Evolutionary conservation across 2,888 invertebrate species (phyloP).

Genomic region (Dichetophora obliterata): DNA sequence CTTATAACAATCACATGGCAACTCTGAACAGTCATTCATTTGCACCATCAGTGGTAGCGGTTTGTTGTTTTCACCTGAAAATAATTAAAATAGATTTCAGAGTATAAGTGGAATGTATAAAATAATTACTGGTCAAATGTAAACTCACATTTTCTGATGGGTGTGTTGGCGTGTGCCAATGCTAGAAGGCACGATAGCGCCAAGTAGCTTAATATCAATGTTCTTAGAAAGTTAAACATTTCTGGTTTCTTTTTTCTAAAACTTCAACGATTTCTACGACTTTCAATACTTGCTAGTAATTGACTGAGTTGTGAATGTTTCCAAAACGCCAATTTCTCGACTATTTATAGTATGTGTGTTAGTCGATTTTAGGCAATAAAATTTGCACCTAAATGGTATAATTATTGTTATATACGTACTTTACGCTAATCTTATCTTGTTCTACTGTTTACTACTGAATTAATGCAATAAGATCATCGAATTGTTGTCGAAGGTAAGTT

Average conservation of each 20-base stretch:
- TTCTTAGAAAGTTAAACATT: neutral
- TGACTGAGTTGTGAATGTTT: neutral
- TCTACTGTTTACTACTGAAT: too few relatives aligned
- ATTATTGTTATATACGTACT: too few relatives aligned
- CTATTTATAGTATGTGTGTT: neutral
- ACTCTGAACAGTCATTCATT: constrained; percentile 55
- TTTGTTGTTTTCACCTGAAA: constrained; percentile 52
- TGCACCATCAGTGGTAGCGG: constrained; percentile 58
- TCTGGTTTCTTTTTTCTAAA: neutral
- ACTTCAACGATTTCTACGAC: neutral
- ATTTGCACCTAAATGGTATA: too few relatives aligned
- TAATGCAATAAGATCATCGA: too few relatives aligned
- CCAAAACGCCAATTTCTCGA: neutral
- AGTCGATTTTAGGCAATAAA: neutral
- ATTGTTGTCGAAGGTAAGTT: too few relatives aligned
- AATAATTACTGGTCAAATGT: neutral
- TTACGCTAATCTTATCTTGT: neutral
- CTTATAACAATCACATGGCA: constrained; percentile 58
- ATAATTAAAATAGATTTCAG: neutral
- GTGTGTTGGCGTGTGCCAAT: neutral
- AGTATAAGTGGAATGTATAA: neutral
- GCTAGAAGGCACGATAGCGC: neutral
- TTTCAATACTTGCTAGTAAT: neutral
- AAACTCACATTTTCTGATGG: constrained; percentile 4
- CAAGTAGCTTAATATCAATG: neutral